phyloP scores from a whole-genome alignment of 2,888 invertebrate genomes.

The Drosophila robusta region DNA sequence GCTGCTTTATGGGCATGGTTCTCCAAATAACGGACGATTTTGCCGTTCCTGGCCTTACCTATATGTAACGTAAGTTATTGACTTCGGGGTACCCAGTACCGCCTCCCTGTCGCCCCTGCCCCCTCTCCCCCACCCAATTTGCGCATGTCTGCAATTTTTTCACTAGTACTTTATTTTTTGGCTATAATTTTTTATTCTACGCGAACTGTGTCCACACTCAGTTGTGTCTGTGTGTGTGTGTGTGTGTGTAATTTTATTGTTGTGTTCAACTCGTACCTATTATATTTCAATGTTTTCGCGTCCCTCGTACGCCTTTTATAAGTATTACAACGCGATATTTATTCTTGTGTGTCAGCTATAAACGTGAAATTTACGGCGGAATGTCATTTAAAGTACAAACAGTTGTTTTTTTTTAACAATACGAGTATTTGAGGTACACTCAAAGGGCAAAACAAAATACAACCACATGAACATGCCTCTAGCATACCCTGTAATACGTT shows the following conservation, averaged over 20 bases:
- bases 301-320: conserved; percentile 25
- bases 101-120: not conserved
- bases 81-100: not conserved
- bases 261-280: conserved; percentile 33
- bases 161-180: conserved; percentile 47
- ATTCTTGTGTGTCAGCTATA: conserved; percentile 78
- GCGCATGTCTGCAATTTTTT: conserved; percentile 10
- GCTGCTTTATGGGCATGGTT: not conserved
- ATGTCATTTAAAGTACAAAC: conserved; percentile 77
- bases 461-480: not conserved
- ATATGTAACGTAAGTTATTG: conserved; percentile 1
- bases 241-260: not conserved
- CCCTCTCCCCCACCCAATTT: conserved; percentile 5
- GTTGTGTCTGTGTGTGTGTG: conserved; percentile 25
- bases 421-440: conserved; percentile 28
- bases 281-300: conserved; percentile 44
- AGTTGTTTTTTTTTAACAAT: conserved; percentile 14
- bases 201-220: conserved; percentile 14
- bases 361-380: conserved; percentile 81
- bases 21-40: not conserved
- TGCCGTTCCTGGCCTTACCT: not conserved
- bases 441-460: conserved; percentile 23
- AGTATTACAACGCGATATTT: conserved; percentile 71
- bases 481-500: conserved; percentile 10
- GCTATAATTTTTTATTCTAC: conserved; percentile 57